Percentiles rank a stretch among this genome's conserved stretches.
Evolutionary conservation across 2,113 vertebrate genomes (phyloP).

Genomic region (Xiphorhynchus elegans): DNA sequence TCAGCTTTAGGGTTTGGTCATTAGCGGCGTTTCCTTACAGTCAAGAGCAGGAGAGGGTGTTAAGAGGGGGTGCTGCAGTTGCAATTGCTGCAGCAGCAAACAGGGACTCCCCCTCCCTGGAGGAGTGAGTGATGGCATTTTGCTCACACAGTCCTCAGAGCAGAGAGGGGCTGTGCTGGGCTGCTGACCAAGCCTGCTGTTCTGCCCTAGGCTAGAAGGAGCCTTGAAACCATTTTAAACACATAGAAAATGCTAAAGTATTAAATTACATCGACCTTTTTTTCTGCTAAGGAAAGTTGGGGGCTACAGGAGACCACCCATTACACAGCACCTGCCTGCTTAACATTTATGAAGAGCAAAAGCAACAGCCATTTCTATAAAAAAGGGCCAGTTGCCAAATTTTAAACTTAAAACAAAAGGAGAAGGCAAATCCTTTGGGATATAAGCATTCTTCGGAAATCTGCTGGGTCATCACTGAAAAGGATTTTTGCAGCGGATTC

Average conservation of each 20-base stretch:
- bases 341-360: neutral
- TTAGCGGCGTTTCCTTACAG: neutral
- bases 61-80: neutral
- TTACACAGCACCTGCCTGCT: neutral
- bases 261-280: neutral
- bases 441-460: neutral
- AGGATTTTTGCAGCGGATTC: neutral
- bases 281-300: neutral
- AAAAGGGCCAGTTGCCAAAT: neutral
- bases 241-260: neutral
- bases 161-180: neutral
- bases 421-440: conserved; percentile 25
- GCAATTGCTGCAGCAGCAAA: neutral
- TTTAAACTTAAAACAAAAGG: neutral
- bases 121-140: neutral
- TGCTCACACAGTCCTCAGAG: neutral
- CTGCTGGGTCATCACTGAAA: neutral
- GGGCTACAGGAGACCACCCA: neutral
- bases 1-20: neutral
- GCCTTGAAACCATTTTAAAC: neutral
- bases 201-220: neutral
- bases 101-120: neutral
- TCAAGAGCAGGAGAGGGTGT: neutral
- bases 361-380: neutral
- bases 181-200: neutral